These are phyloP conservation scores for Apteryx owenii DNA, from an alignment of 2,113 vertebrate species.

Conservation along the genomic window DNA sequence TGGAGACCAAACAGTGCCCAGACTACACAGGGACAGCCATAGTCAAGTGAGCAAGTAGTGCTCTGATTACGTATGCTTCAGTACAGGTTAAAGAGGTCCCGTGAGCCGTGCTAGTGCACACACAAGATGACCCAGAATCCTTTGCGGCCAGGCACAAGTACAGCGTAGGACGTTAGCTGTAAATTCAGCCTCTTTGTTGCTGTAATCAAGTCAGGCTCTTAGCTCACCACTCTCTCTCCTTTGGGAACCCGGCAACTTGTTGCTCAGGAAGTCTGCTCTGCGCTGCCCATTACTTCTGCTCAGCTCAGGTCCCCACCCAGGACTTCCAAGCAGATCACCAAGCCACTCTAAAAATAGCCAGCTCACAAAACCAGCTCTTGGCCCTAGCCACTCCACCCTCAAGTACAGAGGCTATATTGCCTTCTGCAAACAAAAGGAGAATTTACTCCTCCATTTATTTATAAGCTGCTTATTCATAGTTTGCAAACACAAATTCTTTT, in stretches of 20 bases:
- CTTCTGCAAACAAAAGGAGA: conserved; percentile 49
- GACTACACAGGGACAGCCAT: background rate
- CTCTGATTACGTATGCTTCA: background rate
- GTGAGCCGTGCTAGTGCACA: background rate
- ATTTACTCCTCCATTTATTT: conserved; percentile 61
- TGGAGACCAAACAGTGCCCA: background rate
- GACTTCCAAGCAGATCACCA: conserved; percentile 34
- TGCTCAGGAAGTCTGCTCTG: background rate
- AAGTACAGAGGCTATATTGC: conserved; percentile 15
- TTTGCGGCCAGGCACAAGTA: background rate
- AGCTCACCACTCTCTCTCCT: background rate
- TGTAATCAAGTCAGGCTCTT: background rate
- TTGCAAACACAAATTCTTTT: conserved; percentile 47
- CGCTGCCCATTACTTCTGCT: conserved; percentile 30
- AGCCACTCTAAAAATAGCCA: conserved; percentile 54
- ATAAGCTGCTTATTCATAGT: conserved; percentile 64
- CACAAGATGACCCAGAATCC: background rate
- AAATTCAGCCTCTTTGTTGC: background rate
- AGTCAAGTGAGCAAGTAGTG: background rate
- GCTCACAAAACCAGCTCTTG: conserved; percentile 49
- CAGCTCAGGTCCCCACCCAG: conserved; percentile 14
- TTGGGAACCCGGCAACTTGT: background rate
- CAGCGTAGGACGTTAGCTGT: background rate
- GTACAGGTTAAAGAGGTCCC: no score
- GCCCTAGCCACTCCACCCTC: conserved; percentile 37